Conservation (phyloP, 2,888 invertebrate genomes). For the Drosophila setosimentum region DNA sequence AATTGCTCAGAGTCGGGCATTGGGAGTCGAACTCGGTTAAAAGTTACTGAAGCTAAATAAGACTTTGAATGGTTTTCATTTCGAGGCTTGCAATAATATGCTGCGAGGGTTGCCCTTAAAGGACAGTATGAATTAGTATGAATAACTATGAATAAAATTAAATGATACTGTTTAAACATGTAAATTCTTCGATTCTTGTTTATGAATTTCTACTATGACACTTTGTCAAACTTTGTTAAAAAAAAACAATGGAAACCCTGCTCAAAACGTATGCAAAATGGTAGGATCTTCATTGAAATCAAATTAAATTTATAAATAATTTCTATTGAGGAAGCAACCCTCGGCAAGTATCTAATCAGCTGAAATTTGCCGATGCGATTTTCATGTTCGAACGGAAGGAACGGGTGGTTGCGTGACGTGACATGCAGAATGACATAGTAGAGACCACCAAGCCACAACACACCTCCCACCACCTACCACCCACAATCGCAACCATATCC, state of each 20-base stretch:
- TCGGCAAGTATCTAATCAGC: constrained; percentile 11
- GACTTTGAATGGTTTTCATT: constrained; percentile 14
- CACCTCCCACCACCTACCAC: neutral
- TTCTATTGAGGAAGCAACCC: neutral
- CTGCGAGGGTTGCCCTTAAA: neutral
- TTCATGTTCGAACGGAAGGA: constrained; percentile 27
- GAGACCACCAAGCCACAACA: neutral
- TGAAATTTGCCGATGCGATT: constrained; percentile 33
- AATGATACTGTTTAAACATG: neutral
- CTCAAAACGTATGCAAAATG: neutral
- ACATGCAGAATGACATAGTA: constrained; percentile 52
- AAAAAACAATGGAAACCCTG: neutral
- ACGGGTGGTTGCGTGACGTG: constrained; percentile 42
- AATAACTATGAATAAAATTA: neutral
- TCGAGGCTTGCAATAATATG: neutral
- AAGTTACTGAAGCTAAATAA: constrained; percentile 7
- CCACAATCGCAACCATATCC: neutral
- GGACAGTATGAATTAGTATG: neutral
- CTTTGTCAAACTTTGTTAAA: no score
- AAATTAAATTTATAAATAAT: neutral
- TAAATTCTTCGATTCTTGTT: neutral
- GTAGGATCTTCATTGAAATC: neutral
- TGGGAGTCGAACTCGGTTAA: constrained; percentile 2
- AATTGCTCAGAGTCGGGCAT: constrained; percentile 36
- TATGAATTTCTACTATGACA: no score